These are phyloP conservation scores for Mesorhabditis spiculigera DNA, from an alignment of 2,888 invertebrate genomes.

Conservation along the genomic window DNA sequence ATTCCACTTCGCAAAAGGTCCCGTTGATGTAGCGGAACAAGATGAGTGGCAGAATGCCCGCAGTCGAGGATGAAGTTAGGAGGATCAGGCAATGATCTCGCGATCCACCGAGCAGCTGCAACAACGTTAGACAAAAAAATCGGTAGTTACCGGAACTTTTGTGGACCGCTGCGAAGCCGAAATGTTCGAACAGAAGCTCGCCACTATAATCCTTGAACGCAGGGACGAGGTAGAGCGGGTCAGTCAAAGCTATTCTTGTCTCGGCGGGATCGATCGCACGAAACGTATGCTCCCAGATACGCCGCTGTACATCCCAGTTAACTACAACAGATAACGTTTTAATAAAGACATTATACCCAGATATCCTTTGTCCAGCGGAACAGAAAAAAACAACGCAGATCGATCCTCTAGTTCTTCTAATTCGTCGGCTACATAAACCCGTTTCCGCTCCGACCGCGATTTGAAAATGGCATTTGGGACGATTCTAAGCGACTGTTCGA, in stretches of 20 bases:
- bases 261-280: conserved; percentile 64
- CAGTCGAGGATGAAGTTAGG: conserved; percentile 82
- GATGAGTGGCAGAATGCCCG: conserved; percentile 91
- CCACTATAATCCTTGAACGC: conserved; percentile 87
- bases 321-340: conserved; percentile 60
- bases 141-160: conserved; percentile 41
- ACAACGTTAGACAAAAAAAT: not conserved
- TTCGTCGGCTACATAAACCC: conserved; percentile 88
- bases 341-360: conserved; percentile 40
- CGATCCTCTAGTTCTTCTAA: conserved; percentile 93
- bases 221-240: conserved; percentile 87
- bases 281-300: conserved; percentile 90
- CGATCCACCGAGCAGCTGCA: conserved; percentile 2
- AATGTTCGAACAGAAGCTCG: conserved; percentile 96
- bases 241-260: conserved; percentile 80
- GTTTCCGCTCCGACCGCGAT: conserved; percentile 88
- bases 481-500: conserved; percentile 58
- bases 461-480: conserved; percentile 95
- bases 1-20: conserved; percentile 41
- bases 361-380: conserved; percentile 81
- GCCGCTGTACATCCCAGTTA: conserved; percentile 91
- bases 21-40: conserved; percentile 83
- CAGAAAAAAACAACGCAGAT: conserved; percentile 85
- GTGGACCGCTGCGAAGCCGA: conserved; percentile 76
- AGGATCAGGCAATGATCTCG: not conserved